Percentiles rank a stretch among this genome's conserved stretches.
phyloP scores from a whole-genome alignment of 2,888 invertebrate genomes.

The Lacanobia oleracea region DNA sequence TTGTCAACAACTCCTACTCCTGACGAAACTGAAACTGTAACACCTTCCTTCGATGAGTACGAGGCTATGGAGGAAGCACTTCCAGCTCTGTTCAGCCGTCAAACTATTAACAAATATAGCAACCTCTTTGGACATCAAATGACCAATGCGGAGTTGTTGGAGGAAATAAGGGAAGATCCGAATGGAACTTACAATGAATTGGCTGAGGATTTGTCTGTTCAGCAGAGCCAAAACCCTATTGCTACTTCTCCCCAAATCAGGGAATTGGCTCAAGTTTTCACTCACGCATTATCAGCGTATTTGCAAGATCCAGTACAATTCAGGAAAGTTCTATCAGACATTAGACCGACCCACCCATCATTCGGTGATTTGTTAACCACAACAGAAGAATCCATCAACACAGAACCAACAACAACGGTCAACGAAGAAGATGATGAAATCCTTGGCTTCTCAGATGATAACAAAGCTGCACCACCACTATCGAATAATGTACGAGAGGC shows the following conservation, averaged over 20 bases:
- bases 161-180: conserved; percentile 84
- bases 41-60: conserved; percentile 78
- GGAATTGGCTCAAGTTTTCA: conserved; percentile 96
- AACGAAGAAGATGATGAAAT: conserved; percentile 94
- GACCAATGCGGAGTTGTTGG: conserved; percentile 80
- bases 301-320: conserved; percentile 96
- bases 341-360: conserved; percentile 95
- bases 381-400: conserved; percentile 83
- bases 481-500: conserved; percentile 79
- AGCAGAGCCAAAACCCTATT: conserved; percentile 92
- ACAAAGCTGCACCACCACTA: conserved; percentile 75
- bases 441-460: conserved; percentile 94
- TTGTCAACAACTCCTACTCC: conserved; percentile 84
- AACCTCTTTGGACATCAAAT: conserved; percentile 81
- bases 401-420: conserved; percentile 91
- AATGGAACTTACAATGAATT: conserved; percentile 86
- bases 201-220: conserved; percentile 90
- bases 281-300: conserved; percentile 95
- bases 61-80: conserved; percentile 88
- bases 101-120: conserved; percentile 92
- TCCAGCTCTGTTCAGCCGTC: conserved; percentile 92
- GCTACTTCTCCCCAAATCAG: conserved; percentile 92
- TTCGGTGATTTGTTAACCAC: conserved; percentile 83
- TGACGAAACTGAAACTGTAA: conserved; percentile 80
- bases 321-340: conserved; percentile 93